Conservation (phyloP, 64 coral and sea anemone genomes). For the Pocillopora damicornis region DNA sequence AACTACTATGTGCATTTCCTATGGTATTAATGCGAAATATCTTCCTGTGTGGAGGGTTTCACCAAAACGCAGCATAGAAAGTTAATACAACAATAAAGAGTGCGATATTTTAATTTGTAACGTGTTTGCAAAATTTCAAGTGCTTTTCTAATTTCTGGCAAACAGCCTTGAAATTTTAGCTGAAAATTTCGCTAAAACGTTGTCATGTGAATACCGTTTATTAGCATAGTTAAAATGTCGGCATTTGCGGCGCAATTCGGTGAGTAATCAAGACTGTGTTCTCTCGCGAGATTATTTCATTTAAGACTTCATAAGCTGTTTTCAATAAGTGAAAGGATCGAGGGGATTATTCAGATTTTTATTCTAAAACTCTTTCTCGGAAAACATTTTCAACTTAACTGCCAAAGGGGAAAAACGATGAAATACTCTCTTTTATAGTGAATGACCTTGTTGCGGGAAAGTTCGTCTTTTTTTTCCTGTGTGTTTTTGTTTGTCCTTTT, state of each 20-base stretch:
- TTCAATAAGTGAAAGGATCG: neutral
- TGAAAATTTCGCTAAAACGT: neutral
- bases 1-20: neutral
- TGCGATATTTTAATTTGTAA: constrained; percentile 23
- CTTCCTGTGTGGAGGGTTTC: neutral
- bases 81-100: constrained; percentile 6
- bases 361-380: neutral
- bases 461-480: too few relatives aligned
- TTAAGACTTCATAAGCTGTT: neutral
- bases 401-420: neutral
- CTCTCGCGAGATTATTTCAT: neutral
- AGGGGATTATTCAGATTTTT: constrained; percentile 19
- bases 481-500: too few relatives aligned
- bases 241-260: neutral
- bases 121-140: constrained; percentile 39
- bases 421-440: neutral
- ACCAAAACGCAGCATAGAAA: neutral
- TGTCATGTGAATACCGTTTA: neutral
- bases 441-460: neutral
- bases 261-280: neutral
- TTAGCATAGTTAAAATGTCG: neutral
- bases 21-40: too few relatives aligned
- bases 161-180: constrained; percentile 32
- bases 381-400: neutral
- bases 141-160: constrained; percentile 15